Percentiles rank a stretch among this genome's conserved stretches.
Evolutionary conservation across 37 sponge, comb jelly and placozoan species (phyloP).

Genomic region (Halisarca cf. caerulea): DNA sequence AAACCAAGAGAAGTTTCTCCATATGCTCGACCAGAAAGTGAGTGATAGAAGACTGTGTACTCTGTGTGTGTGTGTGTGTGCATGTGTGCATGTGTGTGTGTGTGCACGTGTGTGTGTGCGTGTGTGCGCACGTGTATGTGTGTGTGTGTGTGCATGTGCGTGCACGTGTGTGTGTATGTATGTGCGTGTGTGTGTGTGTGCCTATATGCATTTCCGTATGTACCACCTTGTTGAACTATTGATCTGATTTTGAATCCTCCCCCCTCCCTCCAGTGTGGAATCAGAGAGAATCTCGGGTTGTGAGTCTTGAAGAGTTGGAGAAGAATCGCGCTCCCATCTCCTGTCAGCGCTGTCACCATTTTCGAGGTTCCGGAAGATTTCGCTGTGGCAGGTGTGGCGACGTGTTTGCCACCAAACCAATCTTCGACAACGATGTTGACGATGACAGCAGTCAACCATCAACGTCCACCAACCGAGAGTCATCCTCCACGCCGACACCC

Average conservation of each 20-base stretch:
- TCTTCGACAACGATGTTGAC: not conserved
- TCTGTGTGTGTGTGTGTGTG: conserved; percentile 44
- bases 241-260: too few relatives aligned
- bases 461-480: too few relatives aligned
- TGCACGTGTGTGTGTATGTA: conserved; percentile 40
- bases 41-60: too few relatives aligned
- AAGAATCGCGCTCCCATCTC: conserved; percentile 44
- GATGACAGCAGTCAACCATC: not conserved
- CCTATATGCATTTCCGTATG: conserved; percentile 29
- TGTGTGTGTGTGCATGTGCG: conserved; percentile 46
- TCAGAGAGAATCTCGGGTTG: not conserved
- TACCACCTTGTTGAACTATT: too few relatives aligned
- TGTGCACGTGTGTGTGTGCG: conserved; percentile 45
- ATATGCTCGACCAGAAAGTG: not conserved
- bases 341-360: conserved; percentile 54
- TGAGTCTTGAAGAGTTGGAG: not conserved
- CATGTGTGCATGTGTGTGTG: conserved; percentile 40
- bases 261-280: not conserved
- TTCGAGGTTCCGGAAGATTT: conserved; percentile 35
- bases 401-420: conserved; percentile 36
- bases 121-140: conserved; percentile 35
- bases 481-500: too few relatives aligned
- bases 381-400: conserved; percentile 85
- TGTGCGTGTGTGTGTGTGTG: conserved; percentile 51
- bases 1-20: conserved; percentile 3